Evolutionary conservation across 1,140 invertebrate species (phyloP).

Genomic region (Dendroctonus valens): DNA sequence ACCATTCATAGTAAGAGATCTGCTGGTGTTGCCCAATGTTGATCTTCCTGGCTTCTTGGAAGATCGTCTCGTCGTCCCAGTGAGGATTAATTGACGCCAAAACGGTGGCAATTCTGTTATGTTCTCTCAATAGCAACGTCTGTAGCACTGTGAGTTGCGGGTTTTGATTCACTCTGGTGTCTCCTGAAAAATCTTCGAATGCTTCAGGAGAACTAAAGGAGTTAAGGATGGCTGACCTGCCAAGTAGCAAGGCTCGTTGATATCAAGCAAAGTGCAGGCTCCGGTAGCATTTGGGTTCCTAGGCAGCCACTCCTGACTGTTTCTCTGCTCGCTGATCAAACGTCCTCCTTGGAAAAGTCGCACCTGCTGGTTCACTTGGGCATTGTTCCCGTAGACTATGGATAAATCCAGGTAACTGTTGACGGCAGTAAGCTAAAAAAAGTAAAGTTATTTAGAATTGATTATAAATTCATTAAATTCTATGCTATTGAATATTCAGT

Average conservation of each 20-base stretch:
- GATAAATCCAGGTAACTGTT: constrained; percentile 84
- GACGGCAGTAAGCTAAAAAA: constrained; percentile 69
- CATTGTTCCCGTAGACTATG: constrained; percentile 76
- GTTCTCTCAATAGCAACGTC: constrained; percentile 80
- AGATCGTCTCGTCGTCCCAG: constrained; percentile 83
- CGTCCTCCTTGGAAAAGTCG: constrained; percentile 65
- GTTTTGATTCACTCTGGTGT: constrained; percentile 84
- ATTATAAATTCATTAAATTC: neutral
- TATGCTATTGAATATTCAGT: constrained; percentile 19
- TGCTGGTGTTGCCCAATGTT: constrained; percentile 76
- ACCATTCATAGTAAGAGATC: constrained; percentile 84
- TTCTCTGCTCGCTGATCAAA: constrained; percentile 60
- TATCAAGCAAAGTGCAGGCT: constrained; percentile 57
- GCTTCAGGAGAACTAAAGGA: neutral
- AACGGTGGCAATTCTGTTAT: constrained; percentile 80
- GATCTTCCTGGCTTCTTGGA: constrained; percentile 83
- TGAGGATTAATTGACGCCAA: constrained; percentile 78
- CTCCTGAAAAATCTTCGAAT: constrained; percentile 58
- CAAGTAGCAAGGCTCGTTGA: constrained; percentile 67
- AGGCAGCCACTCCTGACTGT: constrained; percentile 68
- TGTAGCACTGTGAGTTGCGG: constrained; percentile 79
- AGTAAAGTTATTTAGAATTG: neutral
- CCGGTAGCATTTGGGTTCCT: constrained; percentile 63
- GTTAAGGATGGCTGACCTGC: constrained; percentile 55
- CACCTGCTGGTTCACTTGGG: constrained; percentile 61